These are phyloP conservation scores for Holothuria leucospilota DNA, from an alignment of 53 echinoderm and acorn worm genomes.

Conservation along the genomic window DNA sequence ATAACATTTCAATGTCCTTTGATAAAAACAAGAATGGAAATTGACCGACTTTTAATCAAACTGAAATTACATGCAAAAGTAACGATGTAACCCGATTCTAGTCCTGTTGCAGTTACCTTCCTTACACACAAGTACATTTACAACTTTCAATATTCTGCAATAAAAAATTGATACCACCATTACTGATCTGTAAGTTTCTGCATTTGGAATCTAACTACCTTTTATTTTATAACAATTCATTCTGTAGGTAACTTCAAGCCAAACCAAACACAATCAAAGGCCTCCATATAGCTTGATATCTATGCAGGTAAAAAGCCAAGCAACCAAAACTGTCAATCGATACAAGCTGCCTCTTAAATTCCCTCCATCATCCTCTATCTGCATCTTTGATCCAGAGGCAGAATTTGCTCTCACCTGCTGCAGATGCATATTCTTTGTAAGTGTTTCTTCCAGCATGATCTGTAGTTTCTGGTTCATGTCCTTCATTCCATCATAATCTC, in stretches of 20 bases:
- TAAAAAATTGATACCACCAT: too few species aligned
- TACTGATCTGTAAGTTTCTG: too few species aligned
- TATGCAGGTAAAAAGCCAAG: neutral
- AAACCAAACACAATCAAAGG: neutral
- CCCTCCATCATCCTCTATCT: neutral
- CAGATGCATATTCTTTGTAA: constrained; percentile 98
- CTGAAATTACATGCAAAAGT: neutral
- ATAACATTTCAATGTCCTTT: constrained; percentile 95
- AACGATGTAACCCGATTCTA: too few species aligned
- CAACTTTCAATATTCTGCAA: too few species aligned
- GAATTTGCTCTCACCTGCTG: constrained; percentile 74
- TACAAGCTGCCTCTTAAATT: neutral
- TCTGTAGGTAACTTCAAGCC: neutral
- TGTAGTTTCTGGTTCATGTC: constrained; percentile 98
- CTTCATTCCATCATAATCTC: constrained; percentile 62
- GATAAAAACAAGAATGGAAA: neutral
- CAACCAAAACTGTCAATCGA: neutral
- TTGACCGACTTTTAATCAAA: neutral
- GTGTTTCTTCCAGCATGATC: constrained; percentile 92
- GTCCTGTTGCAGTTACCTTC: too few species aligned
- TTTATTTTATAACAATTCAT: neutral
- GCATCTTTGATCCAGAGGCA: constrained; percentile 4
- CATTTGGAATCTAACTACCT: too few species aligned
- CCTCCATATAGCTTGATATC: neutral
- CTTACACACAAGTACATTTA: too few species aligned